Base-by-base conservation (phyloP, 2,797 vertebrate species). In the Leptodactylus fallax region DNA sequence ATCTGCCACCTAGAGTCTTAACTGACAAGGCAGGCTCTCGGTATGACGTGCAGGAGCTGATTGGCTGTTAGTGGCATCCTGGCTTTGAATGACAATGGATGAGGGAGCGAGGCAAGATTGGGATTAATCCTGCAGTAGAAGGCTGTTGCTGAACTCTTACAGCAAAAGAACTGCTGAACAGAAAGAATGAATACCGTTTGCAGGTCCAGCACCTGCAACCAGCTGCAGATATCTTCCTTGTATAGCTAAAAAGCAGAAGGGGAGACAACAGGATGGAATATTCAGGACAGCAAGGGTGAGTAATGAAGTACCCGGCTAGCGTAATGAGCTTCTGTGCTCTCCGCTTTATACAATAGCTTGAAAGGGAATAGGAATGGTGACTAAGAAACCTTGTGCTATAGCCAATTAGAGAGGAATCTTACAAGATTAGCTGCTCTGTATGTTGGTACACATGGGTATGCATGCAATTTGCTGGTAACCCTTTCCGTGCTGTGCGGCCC, bases 81-180 rank as follows among this genome's bases (percentile, higher is more conserved):
- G 79, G 79, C 84, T 89, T 89, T 89, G 79, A 89, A 89, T 86
- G 88, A 89, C 84, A 89, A 89, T 86, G 88, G 84, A 58, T 89
- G 88, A 89, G 79, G 84, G 69, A 82, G 79, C 47, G 84, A 82
- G 53, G 79, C 78, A 78, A 79, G 79, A 86, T 85, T 82, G 58
- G 76, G 84, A 78, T 89, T 89, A 86, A 89, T 89, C 84, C 84
- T 89, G 88, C 88, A 55, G 88, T 86, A 79, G 84, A 86, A 89
- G 72, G 79, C 79, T 86, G 69, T 67, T 83, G 81, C 74, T 87
- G 83, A 86, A 89, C 79, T 89, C 88, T 67, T 83, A 27, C 72
- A 61, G 88, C 79, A 86, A 79, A 72, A 61, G 53, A 81, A 85
- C 72, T 89, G 88, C 88, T 89, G 84, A 79, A 86, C 51, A 53